These are phyloP conservation scores for Corythornis vintsioides DNA, from an alignment of 2,113 vertebrate genomes.

Conservation along the genomic window DNA sequence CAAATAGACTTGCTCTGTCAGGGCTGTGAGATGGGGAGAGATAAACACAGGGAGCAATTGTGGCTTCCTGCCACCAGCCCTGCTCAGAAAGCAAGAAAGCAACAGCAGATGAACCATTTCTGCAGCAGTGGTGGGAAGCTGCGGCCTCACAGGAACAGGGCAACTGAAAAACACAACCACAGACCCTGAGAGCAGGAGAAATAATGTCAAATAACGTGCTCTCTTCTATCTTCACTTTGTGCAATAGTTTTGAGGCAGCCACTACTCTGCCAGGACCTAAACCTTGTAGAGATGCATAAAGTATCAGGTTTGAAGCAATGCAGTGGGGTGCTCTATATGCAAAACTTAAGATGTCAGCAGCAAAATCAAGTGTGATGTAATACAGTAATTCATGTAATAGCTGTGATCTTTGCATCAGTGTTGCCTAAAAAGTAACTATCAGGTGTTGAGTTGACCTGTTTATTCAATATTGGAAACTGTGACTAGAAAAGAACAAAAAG, in stretches of 20 bases:
- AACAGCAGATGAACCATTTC: conserved; percentile 27
- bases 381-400: neutral
- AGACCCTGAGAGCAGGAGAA: neutral
- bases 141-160: neutral
- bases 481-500: neutral
- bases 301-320: neutral
- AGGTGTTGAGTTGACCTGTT: neutral
- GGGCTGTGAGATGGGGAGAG: conserved; percentile 37
- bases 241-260: neutral
- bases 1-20: conserved; percentile 42
- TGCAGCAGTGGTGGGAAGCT: neutral
- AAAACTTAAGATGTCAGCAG: neutral
- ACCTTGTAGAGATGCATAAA: neutral
- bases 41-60: conserved; percentile 57
- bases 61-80: conserved; percentile 67
- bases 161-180: neutral
- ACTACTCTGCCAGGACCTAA: neutral
- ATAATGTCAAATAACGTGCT: neutral
- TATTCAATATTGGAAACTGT: neutral
- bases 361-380: neutral
- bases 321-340: neutral
- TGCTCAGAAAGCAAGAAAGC: conserved; percentile 32
- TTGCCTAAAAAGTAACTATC: neutral
- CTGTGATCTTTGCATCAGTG: neutral
- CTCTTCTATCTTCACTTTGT: neutral